Base-by-base conservation (phyloP, 2,113 vertebrate genomes). In the Xiphorhynchus elegans region DNA sequence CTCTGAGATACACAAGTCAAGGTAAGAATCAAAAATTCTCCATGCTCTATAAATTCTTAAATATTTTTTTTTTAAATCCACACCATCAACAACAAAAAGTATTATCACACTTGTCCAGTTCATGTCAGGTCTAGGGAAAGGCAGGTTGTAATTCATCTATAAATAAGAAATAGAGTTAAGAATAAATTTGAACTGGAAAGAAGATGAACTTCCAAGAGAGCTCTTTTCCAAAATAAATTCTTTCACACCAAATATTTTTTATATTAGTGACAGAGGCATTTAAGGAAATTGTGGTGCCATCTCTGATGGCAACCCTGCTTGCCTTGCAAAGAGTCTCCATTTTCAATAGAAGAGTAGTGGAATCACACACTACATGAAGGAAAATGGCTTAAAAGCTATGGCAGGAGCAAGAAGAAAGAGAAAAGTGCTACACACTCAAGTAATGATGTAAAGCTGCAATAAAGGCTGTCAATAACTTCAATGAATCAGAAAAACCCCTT, bases 51-150 rank as follows among this genome's bases (percentile, higher is more conserved):
- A 70, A 50, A 40, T 10, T 40, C 40, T 40, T 40, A 40, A 40
- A 40, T 40, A 13, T 40, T 40, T 40, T 68, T 59, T 58, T 31
- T 55, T 69, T 11, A 26, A 39, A 78, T 53, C 25, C 29, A 63
- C 10, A n/a, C 6, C 11, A 49, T 13, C 49, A 77, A 31, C 39
- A 56, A 39, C 9, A 74, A 76, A 42, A 60, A 13, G 2, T 33
- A 83, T 46, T 82, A 75, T 29, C 82, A 55, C 94, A 95, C 95
- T 49, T 90, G 64, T 87, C 75, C 70, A 87, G 55, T 60, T 92
- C 85, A n/a, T 68, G 15, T 29, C 82, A 82, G 53, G 69, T 92
- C 82, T 96, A 94, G 70, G 84, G 50, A 96, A 96, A 96, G 72
- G 25, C 33, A 76, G 46, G 64, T 93, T 96, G 64, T 23, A 47